A percentile compares a stretch with the other conserved stretches of the same genome.
These are phyloP conservation scores for Diorhabda sublineata DNA, from an alignment of 1,140 invertebrate species.

Conservation along the genomic window DNA sequence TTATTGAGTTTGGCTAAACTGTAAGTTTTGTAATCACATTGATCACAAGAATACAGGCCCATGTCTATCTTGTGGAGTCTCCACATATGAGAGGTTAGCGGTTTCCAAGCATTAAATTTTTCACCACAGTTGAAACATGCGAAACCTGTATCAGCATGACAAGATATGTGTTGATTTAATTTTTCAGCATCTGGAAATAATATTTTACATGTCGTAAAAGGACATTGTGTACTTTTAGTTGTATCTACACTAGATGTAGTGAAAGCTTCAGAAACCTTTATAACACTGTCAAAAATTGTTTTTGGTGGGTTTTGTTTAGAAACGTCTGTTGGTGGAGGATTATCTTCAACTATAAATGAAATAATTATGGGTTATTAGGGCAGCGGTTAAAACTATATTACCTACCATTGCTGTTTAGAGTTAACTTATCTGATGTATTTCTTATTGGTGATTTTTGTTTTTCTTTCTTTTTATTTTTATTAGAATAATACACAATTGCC, in stretches of 20 bases:
- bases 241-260: slow-evolving; percentile 11
- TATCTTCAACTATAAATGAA: no score
- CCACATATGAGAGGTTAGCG: slow-evolving; percentile 73
- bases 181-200: slow-evolving; percentile 48
- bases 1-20: slow-evolving; percentile 61
- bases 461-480: slow-evolving; percentile 32
- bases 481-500: slow-evolving; percentile 36
- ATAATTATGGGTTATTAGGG: no score
- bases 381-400: background rate
- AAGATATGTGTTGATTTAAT: slow-evolving; percentile 55
- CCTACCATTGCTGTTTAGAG: background rate
- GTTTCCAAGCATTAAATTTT: slow-evolving; percentile 54
- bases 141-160: slow-evolving; percentile 59
- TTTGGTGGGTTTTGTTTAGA: slow-evolving; percentile 12
- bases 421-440: background rate
- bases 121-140: slow-evolving; percentile 64
- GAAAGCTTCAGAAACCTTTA: slow-evolving; percentile 28
- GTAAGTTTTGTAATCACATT: slow-evolving; percentile 61
- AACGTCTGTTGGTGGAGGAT: no score
- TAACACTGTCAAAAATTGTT: slow-evolving; percentile 31
- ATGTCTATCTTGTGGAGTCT: slow-evolving; percentile 68
- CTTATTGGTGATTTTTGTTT: slow-evolving; percentile 12
- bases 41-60: slow-evolving; percentile 66
- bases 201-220: slow-evolving; percentile 47
- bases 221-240: slow-evolving; percentile 24